Evolutionary conservation across 92 coral and sea anemone species (phyloP).

Genomic region (Bergia puertoricense): DNA sequence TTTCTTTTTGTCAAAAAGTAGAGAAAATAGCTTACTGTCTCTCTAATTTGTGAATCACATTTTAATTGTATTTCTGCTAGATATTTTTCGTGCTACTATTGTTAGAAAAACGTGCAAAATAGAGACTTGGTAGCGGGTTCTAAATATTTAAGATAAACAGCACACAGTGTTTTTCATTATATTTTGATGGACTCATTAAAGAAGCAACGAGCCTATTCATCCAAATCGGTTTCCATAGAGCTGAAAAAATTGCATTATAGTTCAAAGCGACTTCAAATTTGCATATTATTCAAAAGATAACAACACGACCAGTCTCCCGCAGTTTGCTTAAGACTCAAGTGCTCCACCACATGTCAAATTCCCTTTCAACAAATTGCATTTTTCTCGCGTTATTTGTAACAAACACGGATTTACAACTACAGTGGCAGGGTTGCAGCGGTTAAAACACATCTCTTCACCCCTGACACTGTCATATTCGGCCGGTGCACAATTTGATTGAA

Average conservation of each 20-base stretch:
- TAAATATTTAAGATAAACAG: too few relatives aligned
- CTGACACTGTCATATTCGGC: background rate
- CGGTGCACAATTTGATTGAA: background rate
- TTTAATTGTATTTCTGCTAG: too few relatives aligned
- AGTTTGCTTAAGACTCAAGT: slow-evolving; percentile 7
- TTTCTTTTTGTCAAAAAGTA: too few relatives aligned
- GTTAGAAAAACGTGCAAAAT: too few relatives aligned
- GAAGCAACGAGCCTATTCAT: background rate
- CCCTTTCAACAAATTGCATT: background rate
- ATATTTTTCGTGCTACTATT: too few relatives aligned
- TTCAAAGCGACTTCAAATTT: slow-evolving; percentile 1
- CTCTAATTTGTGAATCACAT: too few relatives aligned
- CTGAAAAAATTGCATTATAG: slow-evolving; percentile 3
- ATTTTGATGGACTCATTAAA: background rate
- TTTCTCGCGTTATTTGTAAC: slow-evolving; percentile 10
- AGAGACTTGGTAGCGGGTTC: too few relatives aligned
- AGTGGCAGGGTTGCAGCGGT: background rate
- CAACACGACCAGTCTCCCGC: background rate
- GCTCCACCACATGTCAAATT: background rate
- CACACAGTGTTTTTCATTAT: too few relatives aligned
- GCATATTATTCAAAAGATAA: slow-evolving; percentile 9
- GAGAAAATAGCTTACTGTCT: too few relatives aligned
- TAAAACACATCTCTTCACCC: background rate
- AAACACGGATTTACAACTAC: background rate
- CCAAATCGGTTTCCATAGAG: slow-evolving; percentile 26